Conservation (phyloP, 2,113 vertebrate genomes). For the Ivindomyrus marchei region DNA sequence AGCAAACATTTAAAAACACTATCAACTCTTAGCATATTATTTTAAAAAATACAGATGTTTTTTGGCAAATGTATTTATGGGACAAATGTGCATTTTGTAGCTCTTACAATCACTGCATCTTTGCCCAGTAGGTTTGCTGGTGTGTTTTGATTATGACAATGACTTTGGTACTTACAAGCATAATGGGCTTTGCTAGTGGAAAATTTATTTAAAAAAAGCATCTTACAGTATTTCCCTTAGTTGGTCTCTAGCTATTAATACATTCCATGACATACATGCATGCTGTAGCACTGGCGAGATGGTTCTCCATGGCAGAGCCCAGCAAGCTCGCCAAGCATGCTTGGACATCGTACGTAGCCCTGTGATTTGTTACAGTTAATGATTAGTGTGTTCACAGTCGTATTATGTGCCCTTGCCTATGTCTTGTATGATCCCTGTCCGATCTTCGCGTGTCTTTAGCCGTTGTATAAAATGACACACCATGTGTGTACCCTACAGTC, state of each 20-base stretch:
- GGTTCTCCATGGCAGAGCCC: no score
- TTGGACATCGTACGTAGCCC: not conserved
- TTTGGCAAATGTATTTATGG: not conserved
- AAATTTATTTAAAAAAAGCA: not conserved
- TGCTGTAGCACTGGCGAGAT: not conserved
- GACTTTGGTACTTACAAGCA: not conserved
- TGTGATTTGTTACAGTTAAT: not conserved
- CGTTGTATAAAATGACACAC: not conserved
- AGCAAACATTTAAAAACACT: not conserved
- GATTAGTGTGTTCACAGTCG: not conserved
- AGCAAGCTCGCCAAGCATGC: no score
- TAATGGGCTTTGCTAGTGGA: not conserved
- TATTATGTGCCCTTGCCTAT: not conserved
- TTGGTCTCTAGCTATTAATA: not conserved
- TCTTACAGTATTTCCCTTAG: not conserved
- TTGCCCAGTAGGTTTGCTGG: not conserved
- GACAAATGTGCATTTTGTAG: not conserved
- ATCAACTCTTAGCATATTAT: not conserved
- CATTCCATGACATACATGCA: not conserved
- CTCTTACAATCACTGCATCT: not conserved
- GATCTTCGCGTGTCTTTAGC: not conserved
- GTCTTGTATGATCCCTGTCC: not conserved
- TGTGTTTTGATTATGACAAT: not conserved
- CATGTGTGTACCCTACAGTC: not conserved
- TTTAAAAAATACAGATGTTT: not conserved